Base-by-base conservation (phyloP, 2,888 invertebrate genomes). In the Orchestes rusci region DNA sequence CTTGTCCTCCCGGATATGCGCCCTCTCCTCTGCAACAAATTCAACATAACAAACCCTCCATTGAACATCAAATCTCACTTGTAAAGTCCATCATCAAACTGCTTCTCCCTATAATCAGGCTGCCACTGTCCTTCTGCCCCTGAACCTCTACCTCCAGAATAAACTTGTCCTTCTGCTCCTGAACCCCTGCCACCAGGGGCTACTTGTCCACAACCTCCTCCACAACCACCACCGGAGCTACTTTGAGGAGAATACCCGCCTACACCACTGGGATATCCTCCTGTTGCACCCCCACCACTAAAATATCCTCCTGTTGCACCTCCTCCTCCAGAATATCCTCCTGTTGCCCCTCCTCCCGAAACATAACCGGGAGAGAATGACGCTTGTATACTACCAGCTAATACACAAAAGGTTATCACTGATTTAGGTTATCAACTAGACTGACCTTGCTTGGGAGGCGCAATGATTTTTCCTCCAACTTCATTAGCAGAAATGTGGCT, bases 401-500 rank as follows among this genome's bases (percentile, higher is more conserved):
- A 29, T 28, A 29, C 19, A 16, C 16, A 13, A 23, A 33, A 33
- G 8, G n/a, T n/a, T n/a, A n/a, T n/a, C 2, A 30, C 12, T 12
- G 12, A 30, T 10, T 30, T 5, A 23, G 23, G 23, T 23, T 23
- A n/a, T n/a, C n/a, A n/a, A n/a, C n/a, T n/a, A n/a, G n/a, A 7
- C 23, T 23, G 10, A 49, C 63, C 58, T 46, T 55, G 56, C 44
- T 50, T 50, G 19, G 60, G 28, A 65, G 69, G 8, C 60, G 64
- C 40, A 58, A 65, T 8, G 59, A 68, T 43, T 59, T 69, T 15
- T 63, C 71, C 40, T 68, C 54, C 56, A 17, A 47, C 0, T 68
- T 70, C 23, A 68, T 68, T 18, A 67, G 70, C 5, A 66, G 67
- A 10, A 68, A 67, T 16, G 70, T 72, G 15, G 69, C 67, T 16